Base-by-base conservation (phyloP, 2,888 invertebrate species). In the Dasysyrphus albostriatus region DNA sequence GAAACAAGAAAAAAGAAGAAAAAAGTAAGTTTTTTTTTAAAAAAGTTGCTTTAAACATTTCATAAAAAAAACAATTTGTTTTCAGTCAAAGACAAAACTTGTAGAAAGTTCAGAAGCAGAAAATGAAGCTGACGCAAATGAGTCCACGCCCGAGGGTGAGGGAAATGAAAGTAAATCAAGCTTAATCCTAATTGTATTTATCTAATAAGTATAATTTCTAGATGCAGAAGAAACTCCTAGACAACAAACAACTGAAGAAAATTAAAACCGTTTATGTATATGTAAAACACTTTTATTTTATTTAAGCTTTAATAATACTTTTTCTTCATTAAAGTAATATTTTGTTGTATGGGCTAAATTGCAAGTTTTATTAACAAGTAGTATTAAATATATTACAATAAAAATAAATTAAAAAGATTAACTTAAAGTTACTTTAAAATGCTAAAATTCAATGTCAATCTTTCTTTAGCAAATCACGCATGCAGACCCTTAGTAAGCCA, bases 401-500 rank as follows among this genome's bases (percentile, higher is more conserved):
- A 65, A 59, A 81, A 80, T 58, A 72, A 70, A 76, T 59, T 44
- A 70, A 76, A 69, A 69, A 61, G 10, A 32, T 16, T 14, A 7
- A 73, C n/a, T 19, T 63, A 42, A 47, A 56, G 5, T 69, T 16
- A 37, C n/a, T 37, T 44, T 32, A 34, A 69, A 54, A 34, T n/a
- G 54, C 37, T 24, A 42, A 29, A 49, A 24, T 29, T 37, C 39
- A 54, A 29, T 29, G 34, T 37, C 24, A 54, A n/a, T 2, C 14
- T 47, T 61, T 16, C 49, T 32, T 56, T 10, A 51, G 29, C 51
- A 59, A 75, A 32, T 78, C 49, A 5, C n/a, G 56, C 0, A 29
- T 47, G 10, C 90, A 37, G 16, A 92, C 88, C 12, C 92, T 90
- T 16, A 92, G 16, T 34, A 93, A 88, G 19, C 93, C 93, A 81